Evolutionary conservation across 92 coral and sea anemone species (phyloP).

Genomic region (Plumapathes pennacea): DNA sequence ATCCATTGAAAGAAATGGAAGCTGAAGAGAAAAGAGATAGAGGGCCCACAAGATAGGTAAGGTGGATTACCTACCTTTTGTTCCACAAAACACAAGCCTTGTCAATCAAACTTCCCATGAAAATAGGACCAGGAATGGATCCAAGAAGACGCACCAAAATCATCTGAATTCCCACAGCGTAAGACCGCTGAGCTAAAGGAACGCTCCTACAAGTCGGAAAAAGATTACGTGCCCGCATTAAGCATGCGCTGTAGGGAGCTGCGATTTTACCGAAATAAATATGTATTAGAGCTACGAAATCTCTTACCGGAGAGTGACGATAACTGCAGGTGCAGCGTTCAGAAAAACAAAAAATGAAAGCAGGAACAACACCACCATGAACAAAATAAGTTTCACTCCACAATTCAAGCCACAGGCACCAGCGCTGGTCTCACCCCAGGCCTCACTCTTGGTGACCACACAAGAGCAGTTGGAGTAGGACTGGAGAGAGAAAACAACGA

Average conservation of each 20-base stretch:
- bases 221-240: no score
- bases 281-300: no score
- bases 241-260: no score
- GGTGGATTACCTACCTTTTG: slow-evolving; percentile 35
- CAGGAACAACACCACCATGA: slow-evolving; percentile 18
- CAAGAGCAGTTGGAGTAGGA: slow-evolving; percentile 25
- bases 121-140: slow-evolving; percentile 82
- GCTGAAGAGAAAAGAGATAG: no score
- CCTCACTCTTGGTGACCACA: neutral
- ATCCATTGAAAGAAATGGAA: no score
- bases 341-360: slow-evolving; percentile 50
- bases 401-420: slow-evolving; percentile 66
- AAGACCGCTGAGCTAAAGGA: slow-evolving; percentile 68
- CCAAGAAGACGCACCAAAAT: slow-evolving; percentile 64
- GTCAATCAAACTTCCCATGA: slow-evolving; percentile 69
- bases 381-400: slow-evolving; percentile 49
- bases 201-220: no score
- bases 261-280: no score
- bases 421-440: slow-evolving; percentile 8
- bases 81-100: slow-evolving; percentile 74
- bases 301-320: slow-evolving; percentile 67
- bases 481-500: neutral
- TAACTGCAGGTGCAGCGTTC: slow-evolving; percentile 53
- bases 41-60: no score
- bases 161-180: slow-evolving; percentile 76